phyloP scores from a whole-genome alignment of 2,797 vertebrate genomes.

The Tokudaia tokunoshimensis region DNA sequence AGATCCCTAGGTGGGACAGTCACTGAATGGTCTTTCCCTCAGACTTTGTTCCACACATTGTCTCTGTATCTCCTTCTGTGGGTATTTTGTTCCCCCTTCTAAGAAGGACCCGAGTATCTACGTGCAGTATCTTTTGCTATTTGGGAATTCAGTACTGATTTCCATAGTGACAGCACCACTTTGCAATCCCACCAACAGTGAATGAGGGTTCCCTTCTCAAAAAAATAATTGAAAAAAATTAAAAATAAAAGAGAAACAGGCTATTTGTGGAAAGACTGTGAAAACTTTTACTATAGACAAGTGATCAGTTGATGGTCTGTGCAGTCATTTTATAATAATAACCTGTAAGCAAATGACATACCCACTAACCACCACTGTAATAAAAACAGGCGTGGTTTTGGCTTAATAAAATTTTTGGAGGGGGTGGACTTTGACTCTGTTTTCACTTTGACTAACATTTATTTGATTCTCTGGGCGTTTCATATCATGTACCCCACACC shows the following conservation, averaged over 20 bases:
- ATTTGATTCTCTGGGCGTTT: neutral
- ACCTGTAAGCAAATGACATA: neutral
- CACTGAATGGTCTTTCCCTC: too few species aligned
- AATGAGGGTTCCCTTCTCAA: neutral
- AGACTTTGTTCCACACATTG: too few species aligned
- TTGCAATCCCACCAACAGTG: neutral
- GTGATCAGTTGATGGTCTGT: neutral
- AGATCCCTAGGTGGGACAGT: too few species aligned
- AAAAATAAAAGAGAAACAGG: neutral
- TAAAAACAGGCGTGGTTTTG: neutral
- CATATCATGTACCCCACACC: neutral
- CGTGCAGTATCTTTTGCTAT: neutral
- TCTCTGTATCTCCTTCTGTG: too few species aligned
- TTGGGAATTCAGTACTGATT: neutral
- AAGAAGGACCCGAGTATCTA: too few species aligned
- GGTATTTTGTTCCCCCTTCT: too few species aligned
- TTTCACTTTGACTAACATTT: neutral
- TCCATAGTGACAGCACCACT: neutral
- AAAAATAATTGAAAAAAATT: neutral
- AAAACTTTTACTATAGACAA: conserved; percentile 14
- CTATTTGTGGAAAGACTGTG: neutral
- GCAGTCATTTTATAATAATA: neutral
- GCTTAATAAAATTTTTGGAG: neutral
- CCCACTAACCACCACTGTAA: neutral
- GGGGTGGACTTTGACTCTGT: neutral